Evolutionary conservation across 2,797 vertebrate genomes (phyloP).

Genomic region (Cottoperca gobio): DNA sequence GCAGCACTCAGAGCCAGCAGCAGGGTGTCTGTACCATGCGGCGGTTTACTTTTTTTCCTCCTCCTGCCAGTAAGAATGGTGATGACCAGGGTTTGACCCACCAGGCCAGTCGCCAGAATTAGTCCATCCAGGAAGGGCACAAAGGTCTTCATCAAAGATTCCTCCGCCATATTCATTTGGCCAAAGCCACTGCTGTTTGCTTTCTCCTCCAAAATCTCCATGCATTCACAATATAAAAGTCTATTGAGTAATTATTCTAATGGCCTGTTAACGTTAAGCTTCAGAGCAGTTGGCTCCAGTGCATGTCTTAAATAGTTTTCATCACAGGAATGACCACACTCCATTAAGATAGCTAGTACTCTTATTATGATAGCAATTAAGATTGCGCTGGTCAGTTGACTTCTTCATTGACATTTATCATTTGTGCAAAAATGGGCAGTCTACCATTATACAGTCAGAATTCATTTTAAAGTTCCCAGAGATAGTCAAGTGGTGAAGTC

Average conservation of each 20-base stretch:
- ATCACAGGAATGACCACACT: constrained; percentile 36
- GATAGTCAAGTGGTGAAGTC: constrained; percentile 3
- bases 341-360: constrained; percentile 20
- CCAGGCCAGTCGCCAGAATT: constrained; percentile 80
- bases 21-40: constrained; percentile 82
- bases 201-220: constrained; percentile 53
- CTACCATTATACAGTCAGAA: not conserved
- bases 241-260: constrained; percentile 31
- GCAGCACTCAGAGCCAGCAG: constrained; percentile 83
- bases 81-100: constrained; percentile 84
- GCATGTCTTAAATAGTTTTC: constrained; percentile 37
- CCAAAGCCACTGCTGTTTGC: constrained; percentile 48
- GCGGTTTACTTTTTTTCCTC: constrained; percentile 54
- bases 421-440: constrained; percentile 5
- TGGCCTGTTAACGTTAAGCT: constrained; percentile 23
- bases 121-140: constrained; percentile 82
- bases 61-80: constrained; percentile 74
- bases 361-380: constrained; percentile 48
- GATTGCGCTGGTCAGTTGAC: constrained; percentile 24
- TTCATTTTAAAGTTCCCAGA: constrained; percentile 8
- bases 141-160: constrained; percentile 60
- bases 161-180: constrained; percentile 13
- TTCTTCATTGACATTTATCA: constrained; percentile 33
- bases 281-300: constrained; percentile 38
- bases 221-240: constrained; percentile 27